These are phyloP conservation scores for Diogma glabrata DNA, from an alignment of 2,888 invertebrate species.

Conservation along the genomic window DNA sequence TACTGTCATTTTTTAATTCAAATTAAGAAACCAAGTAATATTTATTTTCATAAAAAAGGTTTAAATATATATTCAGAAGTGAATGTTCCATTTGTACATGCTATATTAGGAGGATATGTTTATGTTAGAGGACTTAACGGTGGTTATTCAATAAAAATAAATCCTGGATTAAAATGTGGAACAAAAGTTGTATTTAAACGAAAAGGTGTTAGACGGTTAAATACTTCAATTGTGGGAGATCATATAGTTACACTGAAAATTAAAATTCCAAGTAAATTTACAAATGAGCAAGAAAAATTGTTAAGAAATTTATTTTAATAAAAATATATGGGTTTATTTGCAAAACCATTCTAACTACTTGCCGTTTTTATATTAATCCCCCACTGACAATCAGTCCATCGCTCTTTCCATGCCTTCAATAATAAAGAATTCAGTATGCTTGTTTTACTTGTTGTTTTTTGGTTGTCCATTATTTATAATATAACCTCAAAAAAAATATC, in stretches of 20 bases:
- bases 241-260: constrained; percentile 30
- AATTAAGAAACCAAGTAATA: constrained; percentile 25
- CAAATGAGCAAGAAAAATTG: constrained; percentile 9
- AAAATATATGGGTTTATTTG: too few relatives aligned
- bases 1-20: constrained; percentile 26
- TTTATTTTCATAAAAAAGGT: constrained; percentile 27
- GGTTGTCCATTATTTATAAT: constrained; percentile 48
- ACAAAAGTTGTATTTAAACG: constrained; percentile 25
- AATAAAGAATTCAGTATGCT: constrained; percentile 53
- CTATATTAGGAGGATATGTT: constrained; percentile 29
- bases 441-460: constrained; percentile 73
- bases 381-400: constrained; percentile 94
- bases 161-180: constrained; percentile 26
- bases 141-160: constrained; percentile 25
- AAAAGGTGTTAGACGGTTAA: constrained; percentile 24
- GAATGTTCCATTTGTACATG: constrained; percentile 28
- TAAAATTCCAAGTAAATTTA: constrained; percentile 28
- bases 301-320: neutral
- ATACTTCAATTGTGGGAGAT: constrained; percentile 22
- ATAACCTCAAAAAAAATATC: neutral
- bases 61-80: constrained; percentile 29
- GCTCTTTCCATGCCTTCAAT: constrained; percentile 75
- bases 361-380: constrained; percentile 92
- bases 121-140: constrained; percentile 29
- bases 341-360: too few relatives aligned